These are phyloP conservation scores for Dolichopus griseipennis DNA, from an alignment of 2,888 invertebrate genomes.

Conservation along the genomic window DNA sequence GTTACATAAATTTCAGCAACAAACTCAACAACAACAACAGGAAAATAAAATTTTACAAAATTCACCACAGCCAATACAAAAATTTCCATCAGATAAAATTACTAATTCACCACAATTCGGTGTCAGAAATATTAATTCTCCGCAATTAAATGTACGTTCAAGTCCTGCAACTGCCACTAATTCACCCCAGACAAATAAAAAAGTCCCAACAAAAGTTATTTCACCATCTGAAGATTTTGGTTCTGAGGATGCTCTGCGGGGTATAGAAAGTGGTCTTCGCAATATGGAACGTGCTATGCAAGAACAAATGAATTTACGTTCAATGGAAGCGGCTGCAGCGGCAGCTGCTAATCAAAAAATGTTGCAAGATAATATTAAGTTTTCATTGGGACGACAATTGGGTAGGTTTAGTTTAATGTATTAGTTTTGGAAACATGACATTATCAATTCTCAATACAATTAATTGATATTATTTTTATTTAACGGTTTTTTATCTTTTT, in stretches of 20 bases:
- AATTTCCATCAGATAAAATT: slow-evolving; percentile 18
- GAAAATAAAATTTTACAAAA: slow-evolving; percentile 11
- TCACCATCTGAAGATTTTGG: slow-evolving; percentile 43
- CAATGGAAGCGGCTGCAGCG: slow-evolving; percentile 33
- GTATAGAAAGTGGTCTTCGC: slow-evolving; percentile 42
- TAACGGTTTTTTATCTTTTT: too few species aligned
- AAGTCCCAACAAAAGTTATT: slow-evolving; percentile 16
- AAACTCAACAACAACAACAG: background rate
- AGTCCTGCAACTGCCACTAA: slow-evolving; percentile 21
- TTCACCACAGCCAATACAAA: slow-evolving; percentile 15
- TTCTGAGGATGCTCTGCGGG: slow-evolving; percentile 42
- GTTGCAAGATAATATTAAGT: slow-evolving; percentile 9
- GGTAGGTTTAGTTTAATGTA: slow-evolving; percentile 14
- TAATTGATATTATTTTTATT: background rate
- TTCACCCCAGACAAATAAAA: slow-evolving; percentile 22
- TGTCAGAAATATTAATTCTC: slow-evolving; percentile 22
- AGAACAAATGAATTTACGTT: slow-evolving; percentile 42
- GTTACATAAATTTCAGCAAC: slow-evolving; percentile 20
- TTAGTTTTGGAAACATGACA: background rate
- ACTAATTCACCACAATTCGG: slow-evolving; percentile 20
- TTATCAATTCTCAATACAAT: slow-evolving; percentile 9
- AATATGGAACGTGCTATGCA: slow-evolving; percentile 45
- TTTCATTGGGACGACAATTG: slow-evolving; percentile 4
- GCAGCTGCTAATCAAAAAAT: slow-evolving; percentile 19
- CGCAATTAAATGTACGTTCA: slow-evolving; percentile 23